Base-by-base conservation (phyloP, 2,888 invertebrate genomes). In the Sarcophaga variegata region DNA sequence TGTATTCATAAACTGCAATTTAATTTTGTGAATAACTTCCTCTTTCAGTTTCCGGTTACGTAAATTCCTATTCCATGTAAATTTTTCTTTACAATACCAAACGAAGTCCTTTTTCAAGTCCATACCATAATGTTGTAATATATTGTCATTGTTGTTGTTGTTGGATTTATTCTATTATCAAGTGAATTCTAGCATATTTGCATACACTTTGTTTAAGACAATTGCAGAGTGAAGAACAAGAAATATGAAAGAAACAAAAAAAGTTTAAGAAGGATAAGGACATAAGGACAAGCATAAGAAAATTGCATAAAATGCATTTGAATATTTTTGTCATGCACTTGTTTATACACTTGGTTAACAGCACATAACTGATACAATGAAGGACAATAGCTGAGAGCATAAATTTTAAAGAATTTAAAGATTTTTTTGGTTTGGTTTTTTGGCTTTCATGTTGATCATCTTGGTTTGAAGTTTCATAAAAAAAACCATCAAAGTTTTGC, bases 11-110 rank as follows among this genome's bases (percentile, higher is more conserved):
- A 76, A 76, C 81, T 84, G 81, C 84, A 87, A 84, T 87, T 87
- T 82, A 84, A 87, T 87, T 87, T 82, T 84, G 37, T 72, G 79
- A 84, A 87, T 81, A 87, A 87, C 87, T 87, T 87, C 87, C 87
- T 80, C 54, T 82, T 74, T 75, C 71, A 69, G 77, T 80, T 75
- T 82, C 75, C 81, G 83, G 76, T 85, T 37, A 87, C 45, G 74
- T 82, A n/a, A n/a, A n/a, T 84, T 84, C 84, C 80, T 80, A 76
- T 63, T 81, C 71, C 71, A 83, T 66, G 76, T 79, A 84, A 20
- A 67, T 71, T 37, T 72, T 67, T 72, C 49, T 4, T 47, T 62
- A 25, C 69, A 64, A 83, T 77, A 10, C 37, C 37, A 37, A 37
- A 37, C 6, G 6, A 6, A 37, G 37, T 37, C 37, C 63, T 63